These are phyloP conservation scores for Caerostris extrusa DNA, from an alignment of 1,140 invertebrate genomes.

Conservation along the genomic window DNA sequence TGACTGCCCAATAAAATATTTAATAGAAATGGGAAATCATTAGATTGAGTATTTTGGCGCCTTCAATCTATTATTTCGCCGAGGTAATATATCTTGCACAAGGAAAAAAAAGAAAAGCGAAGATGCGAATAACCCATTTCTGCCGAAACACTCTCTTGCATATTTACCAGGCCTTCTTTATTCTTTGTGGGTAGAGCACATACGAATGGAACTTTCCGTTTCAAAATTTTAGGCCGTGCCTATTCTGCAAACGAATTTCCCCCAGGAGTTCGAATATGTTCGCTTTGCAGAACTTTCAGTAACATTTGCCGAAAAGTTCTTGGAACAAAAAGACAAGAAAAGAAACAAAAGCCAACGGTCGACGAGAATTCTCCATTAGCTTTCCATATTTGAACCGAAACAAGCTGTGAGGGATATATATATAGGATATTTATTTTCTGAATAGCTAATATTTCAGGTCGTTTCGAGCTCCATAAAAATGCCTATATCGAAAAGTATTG, in stretches of 20 bases:
- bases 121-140: neutral
- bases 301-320: neutral
- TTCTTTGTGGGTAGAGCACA: conserved; percentile 24
- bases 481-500: no score
- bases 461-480: no score
- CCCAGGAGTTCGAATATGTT: neutral
- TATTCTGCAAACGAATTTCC: conserved; percentile 45
- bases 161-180: conserved; percentile 43
- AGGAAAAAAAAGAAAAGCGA: neutral
- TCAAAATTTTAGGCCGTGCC: conserved; percentile 10
- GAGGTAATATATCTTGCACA: conserved; percentile 8
- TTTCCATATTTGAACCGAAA: neutral
- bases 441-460: no score
- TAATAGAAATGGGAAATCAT: no score
- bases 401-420: no score
- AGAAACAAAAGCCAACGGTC: neutral
- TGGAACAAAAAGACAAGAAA: neutral
- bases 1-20: no score
- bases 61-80: neutral
- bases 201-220: neutral
- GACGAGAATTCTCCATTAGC: neutral
- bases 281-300: neutral
- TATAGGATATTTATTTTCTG: no score
- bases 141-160: conserved; percentile 25
- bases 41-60: neutral